phyloP scores from a whole-genome alignment of 2,113 vertebrate species.

The Trochalopteron elliotii region DNA sequence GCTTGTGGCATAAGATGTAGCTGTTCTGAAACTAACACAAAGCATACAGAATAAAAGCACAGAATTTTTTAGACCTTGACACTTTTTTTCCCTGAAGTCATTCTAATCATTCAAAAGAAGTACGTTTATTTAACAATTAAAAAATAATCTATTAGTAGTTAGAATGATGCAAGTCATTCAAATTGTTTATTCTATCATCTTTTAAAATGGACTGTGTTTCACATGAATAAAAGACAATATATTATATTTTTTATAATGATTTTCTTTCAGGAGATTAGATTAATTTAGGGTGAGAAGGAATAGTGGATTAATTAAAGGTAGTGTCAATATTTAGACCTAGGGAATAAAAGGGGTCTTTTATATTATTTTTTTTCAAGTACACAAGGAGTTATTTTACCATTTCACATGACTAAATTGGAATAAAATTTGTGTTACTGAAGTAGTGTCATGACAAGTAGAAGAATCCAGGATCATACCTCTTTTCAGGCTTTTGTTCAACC shows the following conservation, averaged over 20 bases:
- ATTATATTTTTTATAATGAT: neutral
- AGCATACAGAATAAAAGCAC: neutral
- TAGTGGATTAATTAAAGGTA: neutral
- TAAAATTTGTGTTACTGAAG: neutral
- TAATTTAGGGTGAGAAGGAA: neutral
- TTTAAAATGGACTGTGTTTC: neutral
- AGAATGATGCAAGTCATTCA: neutral
- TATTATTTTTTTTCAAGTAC: neutral
- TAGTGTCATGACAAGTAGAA: neutral
- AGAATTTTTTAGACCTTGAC: neutral
- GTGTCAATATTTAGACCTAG: neutral
- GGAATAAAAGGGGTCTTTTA: fast-evolving
- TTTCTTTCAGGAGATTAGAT: neutral
- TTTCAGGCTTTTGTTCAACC: neutral
- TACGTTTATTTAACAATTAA: neutral
- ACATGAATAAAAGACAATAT: neutral
- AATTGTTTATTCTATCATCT: neutral
- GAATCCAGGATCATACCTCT: neutral
- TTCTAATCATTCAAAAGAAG: neutral
- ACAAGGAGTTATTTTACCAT: neutral
- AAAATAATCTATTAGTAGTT: neutral
- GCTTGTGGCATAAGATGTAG: neutral
- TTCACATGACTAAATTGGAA: neutral
- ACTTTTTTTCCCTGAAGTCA: neutral
- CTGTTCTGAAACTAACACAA: neutral